Conservation (phyloP, 2,797 vertebrate genomes). For the Pithecia hirsuta region DNA sequence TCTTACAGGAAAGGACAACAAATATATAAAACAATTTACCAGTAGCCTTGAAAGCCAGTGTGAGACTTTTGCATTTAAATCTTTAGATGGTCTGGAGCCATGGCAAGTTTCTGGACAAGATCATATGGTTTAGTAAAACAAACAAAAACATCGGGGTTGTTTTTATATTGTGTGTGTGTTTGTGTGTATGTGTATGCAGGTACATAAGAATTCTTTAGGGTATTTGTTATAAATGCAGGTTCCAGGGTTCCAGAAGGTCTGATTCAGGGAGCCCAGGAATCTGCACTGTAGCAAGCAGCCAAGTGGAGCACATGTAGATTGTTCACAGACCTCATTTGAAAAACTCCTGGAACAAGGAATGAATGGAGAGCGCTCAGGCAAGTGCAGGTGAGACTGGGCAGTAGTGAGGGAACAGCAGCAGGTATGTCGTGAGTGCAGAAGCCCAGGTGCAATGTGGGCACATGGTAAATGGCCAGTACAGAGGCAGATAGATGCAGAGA, state of each 20-base stretch:
- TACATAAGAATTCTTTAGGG: background rate
- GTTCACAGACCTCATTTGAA: background rate
- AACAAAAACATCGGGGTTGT: background rate
- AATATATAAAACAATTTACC: slow-evolving; percentile 1
- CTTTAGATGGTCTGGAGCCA: background rate
- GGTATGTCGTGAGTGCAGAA: background rate
- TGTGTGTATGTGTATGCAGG: background rate
- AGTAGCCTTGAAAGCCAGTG: background rate
- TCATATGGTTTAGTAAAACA: background rate
- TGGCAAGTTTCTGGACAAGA: background rate
- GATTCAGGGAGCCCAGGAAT: background rate
- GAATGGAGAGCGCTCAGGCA: background rate
- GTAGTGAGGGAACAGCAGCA: background rate
- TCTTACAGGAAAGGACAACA: background rate
- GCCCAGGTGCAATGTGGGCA: background rate
- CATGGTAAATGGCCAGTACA: background rate
- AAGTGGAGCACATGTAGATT: background rate
- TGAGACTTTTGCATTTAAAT: background rate
- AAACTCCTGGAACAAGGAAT: background rate
- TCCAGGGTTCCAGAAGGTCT: background rate
- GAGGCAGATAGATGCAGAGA: background rate
- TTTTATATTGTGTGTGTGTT: background rate
- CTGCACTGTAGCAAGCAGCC: background rate
- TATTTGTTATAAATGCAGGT: background rate
- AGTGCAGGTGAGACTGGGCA: background rate